Evolutionary conservation across 1,140 invertebrate genomes (phyloP).

Genomic region (Mylabris phalerata): DNA sequence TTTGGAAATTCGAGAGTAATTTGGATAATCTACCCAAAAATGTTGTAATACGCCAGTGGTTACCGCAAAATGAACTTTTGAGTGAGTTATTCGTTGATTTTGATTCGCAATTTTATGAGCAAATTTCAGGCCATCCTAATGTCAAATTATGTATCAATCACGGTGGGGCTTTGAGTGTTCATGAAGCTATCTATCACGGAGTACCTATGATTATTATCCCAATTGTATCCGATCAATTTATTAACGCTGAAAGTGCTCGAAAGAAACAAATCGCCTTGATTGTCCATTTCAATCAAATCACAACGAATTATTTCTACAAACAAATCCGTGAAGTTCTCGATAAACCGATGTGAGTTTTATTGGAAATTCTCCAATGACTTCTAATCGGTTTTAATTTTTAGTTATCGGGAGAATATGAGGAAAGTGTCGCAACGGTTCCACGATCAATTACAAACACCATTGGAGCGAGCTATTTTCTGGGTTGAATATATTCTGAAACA

Average conservation of each 20-base stretch:
- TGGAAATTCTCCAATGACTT: too few species aligned
- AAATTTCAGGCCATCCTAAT: constrained; percentile 26
- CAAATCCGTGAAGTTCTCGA: constrained; percentile 25
- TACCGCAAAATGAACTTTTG: constrained; percentile 21
- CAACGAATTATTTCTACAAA: constrained; percentile 14
- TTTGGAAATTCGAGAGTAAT: constrained; percentile 27
- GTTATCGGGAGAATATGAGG: too few species aligned
- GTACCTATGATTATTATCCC: constrained; percentile 48
- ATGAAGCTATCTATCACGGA: constrained; percentile 47
- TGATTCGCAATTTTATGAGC: background rate
- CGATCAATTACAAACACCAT: constrained; percentile 53
- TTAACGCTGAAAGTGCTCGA: constrained; percentile 33
- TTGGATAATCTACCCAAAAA: constrained; percentile 18
- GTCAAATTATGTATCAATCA: constrained; percentile 46
- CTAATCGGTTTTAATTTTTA: too few species aligned
- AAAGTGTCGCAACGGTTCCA: too few species aligned
- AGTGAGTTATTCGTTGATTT: background rate
- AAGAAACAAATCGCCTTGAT: background rate
- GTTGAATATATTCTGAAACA: constrained; percentile 58
- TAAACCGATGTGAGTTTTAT: constrained; percentile 29
- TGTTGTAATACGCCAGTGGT: constrained; percentile 45
- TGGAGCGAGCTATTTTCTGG: constrained; percentile 57
- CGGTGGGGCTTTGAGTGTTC: constrained; percentile 45
- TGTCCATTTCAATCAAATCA: constrained; percentile 9
- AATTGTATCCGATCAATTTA: constrained; percentile 41